phyloP scores from a whole-genome alignment of 2,797 vertebrate genomes.

The Macroramphosus scolopax region DNA sequence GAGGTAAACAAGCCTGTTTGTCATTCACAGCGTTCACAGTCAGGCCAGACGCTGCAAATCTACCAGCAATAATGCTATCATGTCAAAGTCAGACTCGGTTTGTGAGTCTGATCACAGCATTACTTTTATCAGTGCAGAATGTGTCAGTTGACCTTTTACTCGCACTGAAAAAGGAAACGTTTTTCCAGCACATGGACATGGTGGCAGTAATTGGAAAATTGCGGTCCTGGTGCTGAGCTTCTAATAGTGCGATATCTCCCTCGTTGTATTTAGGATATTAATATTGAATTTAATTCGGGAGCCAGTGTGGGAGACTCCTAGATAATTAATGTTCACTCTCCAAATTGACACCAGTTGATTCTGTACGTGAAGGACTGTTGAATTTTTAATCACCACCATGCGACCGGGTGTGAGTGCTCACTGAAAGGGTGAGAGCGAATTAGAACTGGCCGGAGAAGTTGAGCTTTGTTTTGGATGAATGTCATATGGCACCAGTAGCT shows the following conservation, averaged over 20 bases:
- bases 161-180: slow-evolving; percentile 13
- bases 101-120: too few species aligned
- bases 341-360: slow-evolving; percentile 80
- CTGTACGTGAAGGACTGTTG: slow-evolving; percentile 71
- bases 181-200: slow-evolving; percentile 50
- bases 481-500: slow-evolving; percentile 7
- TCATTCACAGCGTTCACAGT: too few species aligned
- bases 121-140: slow-evolving; percentile 12
- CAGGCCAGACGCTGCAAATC: too few species aligned
- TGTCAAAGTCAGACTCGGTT: too few species aligned
- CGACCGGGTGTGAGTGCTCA: slow-evolving; percentile 39
- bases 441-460: slow-evolving; percentile 22
- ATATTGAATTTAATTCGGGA: slow-evolving; percentile 74
- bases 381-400: slow-evolving; percentile 69
- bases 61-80: too few species aligned
- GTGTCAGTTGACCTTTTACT: slow-evolving; percentile 21
- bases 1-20: too few species aligned
- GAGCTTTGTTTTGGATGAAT: slow-evolving; percentile 15
- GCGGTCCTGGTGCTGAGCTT: slow-evolving; percentile 38
- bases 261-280: slow-evolving; percentile 71
- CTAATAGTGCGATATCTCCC: slow-evolving; percentile 71
- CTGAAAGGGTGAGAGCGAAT: slow-evolving; percentile 39
- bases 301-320: slow-evolving; percentile 73
- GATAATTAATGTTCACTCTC: slow-evolving; percentile 80
- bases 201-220: slow-evolving; percentile 63